Percentiles rank a stretch among this genome's conserved stretches.
Conservation (phyloP, 2,113 vertebrate genomes). For the Nothobranchius furzeri region DNA sequence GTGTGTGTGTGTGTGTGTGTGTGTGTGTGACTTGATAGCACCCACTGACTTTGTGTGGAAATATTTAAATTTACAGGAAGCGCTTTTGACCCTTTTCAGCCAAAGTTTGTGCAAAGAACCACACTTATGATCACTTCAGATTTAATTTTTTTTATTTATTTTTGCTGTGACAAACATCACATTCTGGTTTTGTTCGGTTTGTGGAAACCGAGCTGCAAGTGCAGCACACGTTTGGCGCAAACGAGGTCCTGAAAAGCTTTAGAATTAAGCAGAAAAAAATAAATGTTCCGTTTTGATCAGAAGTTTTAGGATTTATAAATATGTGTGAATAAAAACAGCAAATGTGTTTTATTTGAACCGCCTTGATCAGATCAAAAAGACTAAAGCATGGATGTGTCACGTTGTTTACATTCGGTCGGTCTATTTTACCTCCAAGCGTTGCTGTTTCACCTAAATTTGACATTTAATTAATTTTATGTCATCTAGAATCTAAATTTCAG, state of each 20-base stretch:
- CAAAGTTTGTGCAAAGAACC: not conserved
- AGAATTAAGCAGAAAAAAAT: not conserved
- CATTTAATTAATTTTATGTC: too few species aligned
- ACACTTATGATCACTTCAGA: not conserved
- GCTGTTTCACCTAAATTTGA: too few species aligned
- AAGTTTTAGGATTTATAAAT: too few species aligned
- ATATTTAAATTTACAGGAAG: too few species aligned
- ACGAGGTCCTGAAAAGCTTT: not conserved
- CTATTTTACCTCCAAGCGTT: too few species aligned
- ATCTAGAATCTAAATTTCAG: too few species aligned
- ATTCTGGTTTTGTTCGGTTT: not conserved
- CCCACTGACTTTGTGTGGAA: conserved; percentile 1
- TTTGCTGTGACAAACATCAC: not conserved
- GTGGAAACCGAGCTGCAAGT: not conserved
- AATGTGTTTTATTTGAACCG: too few species aligned
- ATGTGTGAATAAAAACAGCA: too few species aligned
- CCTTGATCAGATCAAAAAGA: too few species aligned
- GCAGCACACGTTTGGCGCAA: not conserved
- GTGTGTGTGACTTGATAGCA: conserved; percentile 59
- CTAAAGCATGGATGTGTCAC: too few species aligned
- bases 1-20: conserved; percentile 45
- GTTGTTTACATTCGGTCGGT: too few species aligned
- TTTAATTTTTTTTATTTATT: not conserved
- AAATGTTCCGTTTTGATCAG: not conserved
- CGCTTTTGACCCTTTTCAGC: too few species aligned